A percentile compares a stretch with the other conserved stretches of the same genome.
These are phyloP conservation scores for Gadus chalcogrammus DNA, from an alignment of 2,113 vertebrate species.

Conservation along the genomic window DNA sequence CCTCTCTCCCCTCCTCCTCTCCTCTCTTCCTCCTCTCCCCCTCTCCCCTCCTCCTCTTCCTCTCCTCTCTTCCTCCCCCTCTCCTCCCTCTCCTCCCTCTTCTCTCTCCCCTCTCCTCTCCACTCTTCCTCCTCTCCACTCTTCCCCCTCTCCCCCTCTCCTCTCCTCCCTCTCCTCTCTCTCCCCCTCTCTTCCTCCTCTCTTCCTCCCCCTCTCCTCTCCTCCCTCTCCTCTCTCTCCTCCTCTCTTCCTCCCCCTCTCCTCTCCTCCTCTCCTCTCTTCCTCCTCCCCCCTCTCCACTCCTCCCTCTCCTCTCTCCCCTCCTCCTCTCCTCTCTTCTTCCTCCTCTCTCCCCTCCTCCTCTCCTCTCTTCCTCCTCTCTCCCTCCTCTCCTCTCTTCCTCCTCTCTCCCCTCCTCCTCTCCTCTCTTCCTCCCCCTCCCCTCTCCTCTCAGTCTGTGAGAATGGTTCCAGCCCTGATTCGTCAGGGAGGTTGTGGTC, in stretches of 20 bases:
- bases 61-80: neutral
- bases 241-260: no score
- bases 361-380: no score
- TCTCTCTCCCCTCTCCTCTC: no score
- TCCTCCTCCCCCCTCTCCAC: neutral
- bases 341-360: neutral
- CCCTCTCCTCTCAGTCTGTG: slow-evolving; percentile 3
- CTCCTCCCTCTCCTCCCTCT: no score
- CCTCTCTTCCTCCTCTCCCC: neutral
- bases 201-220: slow-evolving; percentile 3
- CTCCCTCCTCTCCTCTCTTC: no score
- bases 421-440: neutral
- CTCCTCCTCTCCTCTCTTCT: neutral
- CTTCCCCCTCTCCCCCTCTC: no score
- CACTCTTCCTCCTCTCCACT: no score
- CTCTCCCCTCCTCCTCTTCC: neutral
- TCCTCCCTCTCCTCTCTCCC: neutral
- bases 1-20: neutral
- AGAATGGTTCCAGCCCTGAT: slow-evolving; percentile 22
- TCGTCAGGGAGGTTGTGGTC: slow-evolving; percentile 25
- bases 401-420: no score
- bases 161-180: no score
- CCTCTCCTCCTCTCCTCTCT: neutral
- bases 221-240: no score
- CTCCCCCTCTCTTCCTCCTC: no score